These are phyloP conservation scores for Eulemur albifrons DNA, from an alignment of 2,797 vertebrate species.

Conservation along the genomic window DNA sequence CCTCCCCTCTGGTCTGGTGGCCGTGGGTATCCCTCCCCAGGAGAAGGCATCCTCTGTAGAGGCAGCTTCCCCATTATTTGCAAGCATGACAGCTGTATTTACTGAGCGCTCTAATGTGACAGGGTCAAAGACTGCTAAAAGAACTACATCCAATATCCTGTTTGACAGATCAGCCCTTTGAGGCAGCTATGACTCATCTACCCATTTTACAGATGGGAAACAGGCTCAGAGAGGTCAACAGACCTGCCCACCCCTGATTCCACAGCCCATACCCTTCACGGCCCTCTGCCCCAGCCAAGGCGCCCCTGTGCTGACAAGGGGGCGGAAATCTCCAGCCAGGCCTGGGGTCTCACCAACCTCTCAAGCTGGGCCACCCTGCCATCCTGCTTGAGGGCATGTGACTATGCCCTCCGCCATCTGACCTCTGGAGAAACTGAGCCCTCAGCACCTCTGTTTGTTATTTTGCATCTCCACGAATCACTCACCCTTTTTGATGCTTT, in stretches of 20 bases:
- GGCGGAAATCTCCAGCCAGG: neutral
- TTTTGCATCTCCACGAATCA: neutral
- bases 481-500: neutral
- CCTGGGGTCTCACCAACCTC: neutral
- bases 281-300: neutral
- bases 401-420: neutral
- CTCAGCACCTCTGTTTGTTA: neutral
- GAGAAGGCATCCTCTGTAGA: neutral
- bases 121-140: neutral
- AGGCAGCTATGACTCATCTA: neutral
- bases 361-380: neutral
- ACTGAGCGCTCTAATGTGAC: neutral
- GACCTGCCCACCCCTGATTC: neutral
- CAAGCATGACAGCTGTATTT: neutral
- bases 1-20: neutral
- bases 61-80: neutral
- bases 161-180: neutral
- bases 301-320: neutral
- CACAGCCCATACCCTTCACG: neutral
- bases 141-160: neutral
- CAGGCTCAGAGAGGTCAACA: neutral
- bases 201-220: slow-evolving; percentile 2
- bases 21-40: neutral
- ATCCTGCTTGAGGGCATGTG: neutral
- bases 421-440: neutral